Evolutionary conservation across 2,797 vertebrate species (phyloP).

Genomic region (Sebastes iracundus): DNA sequence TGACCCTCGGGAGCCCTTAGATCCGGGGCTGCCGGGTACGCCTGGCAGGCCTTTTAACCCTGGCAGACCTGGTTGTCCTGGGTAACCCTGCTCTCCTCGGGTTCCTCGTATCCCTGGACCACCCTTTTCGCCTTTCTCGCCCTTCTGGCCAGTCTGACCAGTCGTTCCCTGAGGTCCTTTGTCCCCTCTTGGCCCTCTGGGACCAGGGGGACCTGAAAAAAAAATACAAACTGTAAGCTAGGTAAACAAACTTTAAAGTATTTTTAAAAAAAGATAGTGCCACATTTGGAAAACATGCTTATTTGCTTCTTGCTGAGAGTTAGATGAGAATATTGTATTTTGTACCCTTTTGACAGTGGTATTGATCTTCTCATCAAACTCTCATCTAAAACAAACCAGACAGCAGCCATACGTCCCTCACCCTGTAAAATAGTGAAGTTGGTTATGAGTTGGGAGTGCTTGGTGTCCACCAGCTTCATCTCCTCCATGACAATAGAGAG

Average conservation of each 20-base stretch:
- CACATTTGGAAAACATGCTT: neutral
- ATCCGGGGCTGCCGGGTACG: slow-evolving; percentile 87
- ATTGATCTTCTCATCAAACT: neutral
- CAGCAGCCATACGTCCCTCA: slow-evolving; percentile 58
- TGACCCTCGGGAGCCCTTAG: slow-evolving; percentile 93
- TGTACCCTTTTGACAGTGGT: neutral
- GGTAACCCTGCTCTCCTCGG: slow-evolving; percentile 88
- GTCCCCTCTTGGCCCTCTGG: slow-evolving; percentile 93
- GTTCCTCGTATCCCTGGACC: slow-evolving; percentile 85
- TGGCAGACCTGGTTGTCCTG: slow-evolving; percentile 86
- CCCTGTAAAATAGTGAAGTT: slow-evolving; percentile 98
- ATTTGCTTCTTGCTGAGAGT: neutral
- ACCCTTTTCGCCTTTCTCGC: slow-evolving; percentile 93
- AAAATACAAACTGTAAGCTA: neutral
- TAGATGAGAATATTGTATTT: neutral
- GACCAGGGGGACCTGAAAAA: slow-evolving; percentile 92
- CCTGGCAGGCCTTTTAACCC: slow-evolving; percentile 91
- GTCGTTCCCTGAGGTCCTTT: slow-evolving; percentile 88
- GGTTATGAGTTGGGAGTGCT: slow-evolving; percentile 95
- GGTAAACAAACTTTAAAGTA: neutral
- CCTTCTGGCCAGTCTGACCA: slow-evolving; percentile 89
- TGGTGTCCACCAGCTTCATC: slow-evolving; percentile 97
- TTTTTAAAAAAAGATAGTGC: neutral
- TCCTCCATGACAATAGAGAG: slow-evolving; percentile 96
- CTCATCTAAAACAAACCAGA: neutral